phyloP scores from a whole-genome alignment of 2,888 invertebrate species.

The Aleiodes alternator region DNA sequence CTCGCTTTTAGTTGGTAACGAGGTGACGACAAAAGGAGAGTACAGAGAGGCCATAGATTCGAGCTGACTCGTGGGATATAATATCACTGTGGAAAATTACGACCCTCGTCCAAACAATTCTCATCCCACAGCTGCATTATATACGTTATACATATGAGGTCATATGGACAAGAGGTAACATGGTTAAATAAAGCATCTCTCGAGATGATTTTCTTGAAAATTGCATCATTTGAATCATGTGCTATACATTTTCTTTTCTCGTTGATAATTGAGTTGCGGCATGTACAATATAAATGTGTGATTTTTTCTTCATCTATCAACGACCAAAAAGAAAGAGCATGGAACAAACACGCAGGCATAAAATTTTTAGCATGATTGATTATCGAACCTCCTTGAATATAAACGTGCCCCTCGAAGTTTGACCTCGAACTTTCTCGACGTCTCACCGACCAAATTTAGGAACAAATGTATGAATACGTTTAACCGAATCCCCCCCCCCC shows the following conservation, averaged over 20 bases:
- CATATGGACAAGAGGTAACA: conserved; percentile 1
- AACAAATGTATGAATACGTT: conserved; percentile 29
- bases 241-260: too few relatives aligned
- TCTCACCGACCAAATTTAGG: conserved; percentile 46
- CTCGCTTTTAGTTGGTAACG: conserved; percentile 32
- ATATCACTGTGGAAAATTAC: conserved; percentile 22
- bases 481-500: neutral
- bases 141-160: neutral
- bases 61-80: conserved; percentile 29
- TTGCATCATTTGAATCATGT: too few relatives aligned
- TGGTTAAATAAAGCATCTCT: too few relatives aligned
- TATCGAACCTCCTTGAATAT: conserved; percentile 14
- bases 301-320: too few relatives aligned
- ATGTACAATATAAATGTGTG: too few relatives aligned
- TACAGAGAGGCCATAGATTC: conserved; percentile 22
- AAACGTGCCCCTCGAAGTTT: conserved; percentile 7
- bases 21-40: conserved; percentile 8
- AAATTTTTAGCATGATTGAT: conserved; percentile 20
- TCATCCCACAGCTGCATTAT: conserved; percentile 1
- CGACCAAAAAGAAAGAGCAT: too few relatives aligned
- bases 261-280: too few relatives aligned
- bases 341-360: neutral
- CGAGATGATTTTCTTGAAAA: too few relatives aligned
- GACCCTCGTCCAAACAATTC: conserved; percentile 11
- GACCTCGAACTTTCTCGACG: conserved; percentile 20